phyloP scores from a whole-genome alignment of 2,113 vertebrate species.

The Epinephelus lanceolatus region DNA sequence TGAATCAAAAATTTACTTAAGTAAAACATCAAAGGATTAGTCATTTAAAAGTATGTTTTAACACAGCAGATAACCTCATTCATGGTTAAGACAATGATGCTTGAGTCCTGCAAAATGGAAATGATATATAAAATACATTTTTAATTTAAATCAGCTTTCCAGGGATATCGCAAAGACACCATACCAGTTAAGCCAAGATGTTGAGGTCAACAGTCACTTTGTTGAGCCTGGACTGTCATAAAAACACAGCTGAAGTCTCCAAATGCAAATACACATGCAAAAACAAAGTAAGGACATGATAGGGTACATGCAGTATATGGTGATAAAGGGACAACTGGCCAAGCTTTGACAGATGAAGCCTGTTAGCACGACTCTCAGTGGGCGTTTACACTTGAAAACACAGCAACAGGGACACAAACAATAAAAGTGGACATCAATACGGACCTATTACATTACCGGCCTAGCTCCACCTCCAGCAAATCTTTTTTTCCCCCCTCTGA shows the following conservation, averaged over 20 bases:
- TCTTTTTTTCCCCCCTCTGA: slow-evolving; percentile 9
- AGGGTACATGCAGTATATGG: neutral
- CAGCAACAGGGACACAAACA: slow-evolving; percentile 31
- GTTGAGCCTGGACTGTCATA: neutral
- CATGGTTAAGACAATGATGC: no score
- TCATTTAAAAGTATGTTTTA: neutral
- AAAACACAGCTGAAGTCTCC: slow-evolving; percentile 1
- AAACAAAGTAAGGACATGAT: slow-evolving; percentile 8
- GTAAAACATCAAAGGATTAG: neutral
- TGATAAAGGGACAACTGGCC: slow-evolving; percentile 13
- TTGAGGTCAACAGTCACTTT: neutral
- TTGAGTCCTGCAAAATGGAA: neutral
- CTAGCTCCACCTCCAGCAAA: slow-evolving; percentile 42
- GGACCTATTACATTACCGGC: slow-evolving; percentile 50
- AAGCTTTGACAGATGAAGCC: neutral
- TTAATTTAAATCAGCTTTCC: neutral
- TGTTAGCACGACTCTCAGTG: slow-evolving; percentile 1
- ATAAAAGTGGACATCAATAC: slow-evolving; percentile 50
- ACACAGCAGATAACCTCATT: no score
- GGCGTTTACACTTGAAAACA: slow-evolving; percentile 18
- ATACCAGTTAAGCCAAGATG: neutral
- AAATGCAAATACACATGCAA: slow-evolving; percentile 60
- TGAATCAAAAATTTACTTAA: neutral
- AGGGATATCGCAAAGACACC: neutral
- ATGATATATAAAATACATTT: neutral